phyloP scores from a whole-genome alignment of 2,113 vertebrate species.

The Vulpes ferrilata region DNA sequence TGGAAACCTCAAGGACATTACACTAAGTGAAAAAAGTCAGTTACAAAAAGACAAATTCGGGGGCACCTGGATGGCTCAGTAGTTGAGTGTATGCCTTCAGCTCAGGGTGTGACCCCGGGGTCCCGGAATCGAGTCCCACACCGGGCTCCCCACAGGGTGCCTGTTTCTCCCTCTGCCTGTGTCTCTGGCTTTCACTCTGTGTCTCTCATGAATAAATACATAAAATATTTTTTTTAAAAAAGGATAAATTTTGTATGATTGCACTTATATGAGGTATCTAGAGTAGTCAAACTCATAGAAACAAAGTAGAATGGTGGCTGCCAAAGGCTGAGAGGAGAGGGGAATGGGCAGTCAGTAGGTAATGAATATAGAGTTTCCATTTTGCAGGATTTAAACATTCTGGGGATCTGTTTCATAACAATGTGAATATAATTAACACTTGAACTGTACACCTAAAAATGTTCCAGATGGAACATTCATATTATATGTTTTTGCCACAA shows the following conservation, averaged over 20 bases:
- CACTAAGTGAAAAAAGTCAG: background rate
- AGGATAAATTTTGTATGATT: background rate
- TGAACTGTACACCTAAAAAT: background rate
- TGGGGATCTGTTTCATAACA: background rate
- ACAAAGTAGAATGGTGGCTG: background rate
- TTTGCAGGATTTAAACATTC: background rate
- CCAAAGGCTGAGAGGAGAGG: background rate
- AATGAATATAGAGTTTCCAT: background rate
- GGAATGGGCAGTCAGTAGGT: accelerated
- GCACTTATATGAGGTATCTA: background rate
- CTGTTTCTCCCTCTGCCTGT: too few species aligned
- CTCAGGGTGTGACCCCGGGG: too few species aligned
- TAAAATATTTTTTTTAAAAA: background rate
- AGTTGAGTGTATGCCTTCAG: too few species aligned
- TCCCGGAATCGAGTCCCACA: too few species aligned
- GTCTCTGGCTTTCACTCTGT: too few species aligned
- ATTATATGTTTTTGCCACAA: background rate
- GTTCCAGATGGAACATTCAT: background rate
- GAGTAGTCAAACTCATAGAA: background rate
- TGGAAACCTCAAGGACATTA: background rate
- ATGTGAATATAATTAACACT: background rate
- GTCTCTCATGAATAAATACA: too few species aligned
- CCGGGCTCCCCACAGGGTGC: too few species aligned
- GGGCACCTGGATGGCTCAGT: too few species aligned
- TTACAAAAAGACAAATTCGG: background rate